Base-by-base conservation (phyloP, 1,140 invertebrate genomes). In the Melanaphis sacchari region DNA sequence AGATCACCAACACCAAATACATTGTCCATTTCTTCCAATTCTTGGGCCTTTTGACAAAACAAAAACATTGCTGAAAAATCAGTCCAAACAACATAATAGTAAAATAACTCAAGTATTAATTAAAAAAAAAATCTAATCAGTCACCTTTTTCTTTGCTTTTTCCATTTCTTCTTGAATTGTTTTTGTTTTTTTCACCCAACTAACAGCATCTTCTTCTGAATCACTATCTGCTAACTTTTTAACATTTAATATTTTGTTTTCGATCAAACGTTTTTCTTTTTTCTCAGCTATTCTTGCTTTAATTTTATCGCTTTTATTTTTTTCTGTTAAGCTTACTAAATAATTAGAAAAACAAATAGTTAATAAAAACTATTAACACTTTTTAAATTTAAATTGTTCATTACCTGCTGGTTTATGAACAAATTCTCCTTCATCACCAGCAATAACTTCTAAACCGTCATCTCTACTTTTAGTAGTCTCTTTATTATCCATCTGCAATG, bases 21-120 rank as follows among this genome's bases (percentile, higher is more conserved):
- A 95, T 97, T 97, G 96, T 99, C 99, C 95, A 99, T 96, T 95
- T 99, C 98, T 95, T 99, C 98, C 94, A 99, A 95, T 96, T 98
- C 96, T 95, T 98, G 98, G 76, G 98, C 98, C 97, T 98, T 95
- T 36, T 94, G 95, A 94, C 92, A 93, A 94, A 84, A 93, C 43
- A 90, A 93, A 82, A 93, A 90, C 38, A 81, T 94, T 76, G 88
- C 40, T 93, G 90, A 93, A 91, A 90, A 94, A 94, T 26, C 93
- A 93, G 43, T 93, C 89, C n/a, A 31, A 93, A 94, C 91, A 92
- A 94, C 6, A 54, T 7, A 59, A 92, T 24, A 87, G 93, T 94
- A 93, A 93, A 84, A 94, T n/a, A 94, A 93, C n/a, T 93, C 40
- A 84, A 92, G 90, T 94, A 85, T 59, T 84, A 24, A 76, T 90